Evolutionary conservation across 2,113 vertebrate species (phyloP), one percentile per base, ranked within the genome.

Genomic region (Glaucidium brasilianum): DNA sequence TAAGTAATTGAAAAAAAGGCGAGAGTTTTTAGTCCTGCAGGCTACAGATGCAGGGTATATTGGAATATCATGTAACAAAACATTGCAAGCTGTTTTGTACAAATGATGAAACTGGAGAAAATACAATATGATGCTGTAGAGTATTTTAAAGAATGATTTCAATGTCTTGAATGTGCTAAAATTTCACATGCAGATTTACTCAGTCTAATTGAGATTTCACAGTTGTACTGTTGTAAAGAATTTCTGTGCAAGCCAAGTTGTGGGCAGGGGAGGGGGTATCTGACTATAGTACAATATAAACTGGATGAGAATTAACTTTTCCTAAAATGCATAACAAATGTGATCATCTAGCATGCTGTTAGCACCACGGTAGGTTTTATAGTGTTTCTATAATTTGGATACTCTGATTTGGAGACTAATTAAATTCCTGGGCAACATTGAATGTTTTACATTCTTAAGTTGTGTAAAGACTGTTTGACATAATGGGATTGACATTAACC

Each of bases 1-100:
- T 88, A 96, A 97, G 91, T 91, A 96, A 94, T 90, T 64, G 35
- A 84, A 88, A 94, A 94, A 94, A 97, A 94, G 16, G 39, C 90
- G 76, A 95, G 59, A 78, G 41, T 62, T 85, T 96, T 79, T 92
- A 60, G 74, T 87, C 47, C 86, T 79, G n/a, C 25, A 53, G 45
- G 50, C 29, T 83, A 34, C 27, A 83, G 75, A 86, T 90, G 55
- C 18, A 73, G 68, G 88, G 34, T 89, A 84, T 94, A 96, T 96
- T 66, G 92, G 94, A 94, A 69, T 96, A 94, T 93, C 72, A 26
- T 71, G 20, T 96, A 95, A 91, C 89, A 96, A 94, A 95, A 94
- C 89, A 88, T 32, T 95, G 92, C 92, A 93, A 47, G 89, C 26
- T 80, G 64, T 90, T 97, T 80, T 34, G 78, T 92, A 58, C 64